Percentiles rank a stretch among this genome's conserved stretches.
phyloP scores from a whole-genome alignment of 2,797 vertebrate genomes.

The Hippocampus kuda region DNA sequence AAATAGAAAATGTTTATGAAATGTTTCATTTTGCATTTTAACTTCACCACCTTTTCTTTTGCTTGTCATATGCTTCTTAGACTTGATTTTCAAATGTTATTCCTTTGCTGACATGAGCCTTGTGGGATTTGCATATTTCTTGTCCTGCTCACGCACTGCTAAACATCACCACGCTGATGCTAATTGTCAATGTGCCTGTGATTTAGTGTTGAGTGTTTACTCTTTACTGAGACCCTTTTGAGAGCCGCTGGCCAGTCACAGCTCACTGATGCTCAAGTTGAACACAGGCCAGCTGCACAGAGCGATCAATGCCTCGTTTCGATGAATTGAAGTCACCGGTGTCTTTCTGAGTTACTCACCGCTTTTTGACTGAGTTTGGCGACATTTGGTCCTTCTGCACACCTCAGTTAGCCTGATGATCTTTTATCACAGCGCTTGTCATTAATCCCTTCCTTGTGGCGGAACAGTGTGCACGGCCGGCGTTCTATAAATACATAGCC shows the following conservation, averaged over 20 bases:
- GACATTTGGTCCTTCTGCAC: conserved; percentile 37
- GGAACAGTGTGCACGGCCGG: conserved; percentile 30
- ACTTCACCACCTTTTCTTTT: background rate
- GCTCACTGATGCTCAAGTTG: background rate
- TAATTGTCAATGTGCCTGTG: background rate
- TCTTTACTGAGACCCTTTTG: background rate
- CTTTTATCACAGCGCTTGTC: conserved; percentile 51
- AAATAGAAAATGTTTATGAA: too few relatives aligned
- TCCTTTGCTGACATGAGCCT: background rate
- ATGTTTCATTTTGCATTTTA: background rate
- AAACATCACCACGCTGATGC: background rate
- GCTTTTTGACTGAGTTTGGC: conserved; percentile 15
- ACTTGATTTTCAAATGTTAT: background rate
- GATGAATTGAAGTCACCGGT: background rate
- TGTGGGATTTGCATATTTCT: background rate
- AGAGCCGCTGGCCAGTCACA: background rate
- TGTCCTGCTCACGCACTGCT: background rate
- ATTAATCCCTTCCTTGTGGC: conserved; percentile 54
- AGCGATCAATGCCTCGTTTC: background rate
- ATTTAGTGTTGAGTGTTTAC: background rate
- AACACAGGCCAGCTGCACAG: background rate
- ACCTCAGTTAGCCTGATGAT: conserved; percentile 51
- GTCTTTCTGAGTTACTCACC: background rate
- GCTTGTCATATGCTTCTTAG: background rate
- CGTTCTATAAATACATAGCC: conserved; percentile 57